phyloP scores from a whole-genome alignment of 1,140 invertebrate species.

The Helicoverpa zea region DNA sequence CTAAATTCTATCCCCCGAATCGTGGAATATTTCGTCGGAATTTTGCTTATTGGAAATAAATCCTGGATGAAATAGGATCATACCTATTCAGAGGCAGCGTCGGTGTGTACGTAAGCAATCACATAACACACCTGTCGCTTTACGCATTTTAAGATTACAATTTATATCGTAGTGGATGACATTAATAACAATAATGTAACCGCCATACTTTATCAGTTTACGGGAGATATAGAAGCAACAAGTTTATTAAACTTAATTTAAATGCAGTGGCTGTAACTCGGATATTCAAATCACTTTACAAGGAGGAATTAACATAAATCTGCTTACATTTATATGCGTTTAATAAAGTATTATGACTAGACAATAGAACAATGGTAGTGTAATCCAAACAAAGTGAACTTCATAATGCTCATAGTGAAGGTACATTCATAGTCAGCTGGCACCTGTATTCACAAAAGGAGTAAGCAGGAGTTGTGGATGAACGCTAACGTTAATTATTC shows the following conservation, averaged over 20 bases:
- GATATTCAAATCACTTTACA: conserved; percentile 48
- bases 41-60: conserved; percentile 71
- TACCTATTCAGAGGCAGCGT: conserved; percentile 56
- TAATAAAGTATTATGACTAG: neutral
- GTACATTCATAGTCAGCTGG: neutral
- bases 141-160: conserved; percentile 3
- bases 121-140: conserved; percentile 23
- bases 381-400: neutral
- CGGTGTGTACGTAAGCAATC: conserved; percentile 34
- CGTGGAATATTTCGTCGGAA: conserved; percentile 62
- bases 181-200: neutral
- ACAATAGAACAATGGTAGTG: neutral
- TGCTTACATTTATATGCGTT: conserved; percentile 30
- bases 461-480: too few species aligned
- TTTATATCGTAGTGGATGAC: neutral
- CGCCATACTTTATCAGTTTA: neutral
- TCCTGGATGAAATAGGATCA: conserved; percentile 68
- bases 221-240: conserved; percentile 38
- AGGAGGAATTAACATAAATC: conserved; percentile 41
- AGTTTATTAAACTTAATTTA: conserved; percentile 47
- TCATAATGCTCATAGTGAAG: neutral
- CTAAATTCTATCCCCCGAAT: conserved; percentile 59
- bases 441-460: too few species aligned
- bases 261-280: conserved; percentile 44
- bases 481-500: too few species aligned